A percentile compares a stretch with the other conserved stretches of the same genome.
Conservation (phyloP, 2,888 invertebrate genomes). For the Cantharis rufa region DNA sequence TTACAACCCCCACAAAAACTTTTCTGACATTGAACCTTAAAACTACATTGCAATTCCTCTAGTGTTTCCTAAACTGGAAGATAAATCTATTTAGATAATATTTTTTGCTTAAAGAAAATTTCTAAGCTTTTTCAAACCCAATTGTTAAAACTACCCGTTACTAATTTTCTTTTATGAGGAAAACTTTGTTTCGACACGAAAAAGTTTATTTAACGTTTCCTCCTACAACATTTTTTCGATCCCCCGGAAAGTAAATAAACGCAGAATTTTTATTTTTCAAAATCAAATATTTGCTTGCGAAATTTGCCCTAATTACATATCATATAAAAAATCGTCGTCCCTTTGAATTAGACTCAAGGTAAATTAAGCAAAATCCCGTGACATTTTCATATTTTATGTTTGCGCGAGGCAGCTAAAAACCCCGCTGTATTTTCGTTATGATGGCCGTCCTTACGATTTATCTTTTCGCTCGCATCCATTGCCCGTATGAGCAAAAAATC, state of each 20-base stretch:
- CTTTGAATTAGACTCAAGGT: neutral
- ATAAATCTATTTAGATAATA: constrained; percentile 23
- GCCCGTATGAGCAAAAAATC: constrained; percentile 11
- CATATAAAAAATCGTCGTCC: neutral
- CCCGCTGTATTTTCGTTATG: constrained; percentile 9
- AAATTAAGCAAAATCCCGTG: neutral
- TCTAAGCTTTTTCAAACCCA: neutral
- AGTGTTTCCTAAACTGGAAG: constrained; percentile 13
- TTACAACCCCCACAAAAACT: constrained; percentile 24
- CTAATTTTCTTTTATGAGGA: neutral
- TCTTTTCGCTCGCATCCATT: constrained; percentile 4
- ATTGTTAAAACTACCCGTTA: neutral
- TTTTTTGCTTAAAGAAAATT: constrained; percentile 11
- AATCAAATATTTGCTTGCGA: neutral
- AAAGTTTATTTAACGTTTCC: neutral
- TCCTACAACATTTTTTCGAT: neutral
- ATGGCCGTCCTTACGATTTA: constrained; percentile 12
- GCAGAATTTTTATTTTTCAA: neutral
- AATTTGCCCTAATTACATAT: neutral
- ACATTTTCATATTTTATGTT: constrained; percentile 10
- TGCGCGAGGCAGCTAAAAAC: neutral
- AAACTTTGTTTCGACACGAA: neutral
- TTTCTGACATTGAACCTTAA: constrained; percentile 25
- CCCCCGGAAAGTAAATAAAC: neutral
- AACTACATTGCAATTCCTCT: constrained; percentile 15